Evolutionary conservation across 1,140 invertebrate species (phyloP), one percentile per base, ranked within the genome.

Genomic region (Drosophila dunni): DNA sequence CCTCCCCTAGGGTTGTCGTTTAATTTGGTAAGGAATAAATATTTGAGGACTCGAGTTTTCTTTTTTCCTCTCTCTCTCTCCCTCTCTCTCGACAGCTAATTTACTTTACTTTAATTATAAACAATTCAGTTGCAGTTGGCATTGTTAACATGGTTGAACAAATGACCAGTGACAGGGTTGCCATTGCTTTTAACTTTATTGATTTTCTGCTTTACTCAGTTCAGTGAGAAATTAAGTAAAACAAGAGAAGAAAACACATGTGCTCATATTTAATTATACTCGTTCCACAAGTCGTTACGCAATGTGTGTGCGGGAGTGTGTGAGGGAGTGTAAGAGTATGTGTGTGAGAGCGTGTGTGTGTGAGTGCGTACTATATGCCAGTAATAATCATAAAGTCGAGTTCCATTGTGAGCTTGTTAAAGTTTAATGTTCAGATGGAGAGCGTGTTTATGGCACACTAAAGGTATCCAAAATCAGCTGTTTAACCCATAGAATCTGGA

Each of bases 241-340:
- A 79, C 68, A 80, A 88, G 78, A 63, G 68, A 78, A 63, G 68
- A 56, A 42, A 83, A 88, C 83, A 89, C 89, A 83, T 88, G 83
- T 89, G 82, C 56, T 89, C 80, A 88, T 89, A 83, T 82, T 89
- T 88, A 88, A 88, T 88, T 88, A 83, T 67, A 80, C 73, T 69
- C 76, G 65, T 61, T 69, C 75, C 84, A 62, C 66, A 68, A 50
- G 51, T 15, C 40, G 66, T 83, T 58, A 79, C 48, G 67, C 48
- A 73, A 72, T 53, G 57, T 60, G 53, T 54, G 46, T 24, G 50
- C 58, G 17, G 17, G 17, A 20, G 61, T 72, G 36, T 57, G 9
- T 48, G 45, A 13, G 50, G 29, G 7, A 1, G 63, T 72, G 33
- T 48, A 11, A 29, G 45, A 6, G 50, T n/a, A n/a, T 50, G 51